A percentile compares a stretch with the other conserved stretches of the same genome.
phyloP scores from a whole-genome alignment of 1,140 invertebrate species.

The Pachypsylla venusta region DNA sequence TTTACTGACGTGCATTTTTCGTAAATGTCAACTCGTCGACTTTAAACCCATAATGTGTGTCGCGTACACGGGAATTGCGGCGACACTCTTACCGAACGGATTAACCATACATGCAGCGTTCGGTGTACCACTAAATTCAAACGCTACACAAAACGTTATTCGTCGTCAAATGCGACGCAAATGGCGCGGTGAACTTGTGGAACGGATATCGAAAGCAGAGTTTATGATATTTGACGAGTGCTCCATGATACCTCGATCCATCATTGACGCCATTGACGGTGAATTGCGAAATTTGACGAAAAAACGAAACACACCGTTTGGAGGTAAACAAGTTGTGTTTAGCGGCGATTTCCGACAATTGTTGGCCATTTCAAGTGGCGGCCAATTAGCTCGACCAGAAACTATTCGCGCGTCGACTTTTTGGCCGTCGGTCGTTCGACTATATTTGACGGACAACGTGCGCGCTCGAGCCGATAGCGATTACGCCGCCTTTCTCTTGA shows the following conservation, averaged over 20 bases:
- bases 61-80: too few relatives aligned
- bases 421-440: background rate
- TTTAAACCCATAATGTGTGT: too few relatives aligned
- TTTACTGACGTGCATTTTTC: too few relatives aligned
- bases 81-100: too few relatives aligned
- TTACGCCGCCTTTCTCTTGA: background rate
- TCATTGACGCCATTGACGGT: background rate
- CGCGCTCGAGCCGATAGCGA: background rate
- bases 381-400: background rate
- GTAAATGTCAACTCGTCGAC: too few relatives aligned
- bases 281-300: slow-evolving; percentile 2
- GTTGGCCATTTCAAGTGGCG: background rate
- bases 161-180: too few relatives aligned
- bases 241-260: slow-evolving; percentile 3
- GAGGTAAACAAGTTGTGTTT: slow-evolving; percentile 7
- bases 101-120: too few relatives aligned
- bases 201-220: background rate
- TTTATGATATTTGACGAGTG: slow-evolving; percentile 11
- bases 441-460: background rate
- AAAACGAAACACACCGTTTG: background rate
- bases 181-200: too few relatives aligned
- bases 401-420: background rate
- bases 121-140: too few relatives aligned
- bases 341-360: slow-evolving; percentile 14
- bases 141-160: too few relatives aligned